Conservation (phyloP, 2,888 invertebrate species). For the Epistrophe eligans region DNA sequence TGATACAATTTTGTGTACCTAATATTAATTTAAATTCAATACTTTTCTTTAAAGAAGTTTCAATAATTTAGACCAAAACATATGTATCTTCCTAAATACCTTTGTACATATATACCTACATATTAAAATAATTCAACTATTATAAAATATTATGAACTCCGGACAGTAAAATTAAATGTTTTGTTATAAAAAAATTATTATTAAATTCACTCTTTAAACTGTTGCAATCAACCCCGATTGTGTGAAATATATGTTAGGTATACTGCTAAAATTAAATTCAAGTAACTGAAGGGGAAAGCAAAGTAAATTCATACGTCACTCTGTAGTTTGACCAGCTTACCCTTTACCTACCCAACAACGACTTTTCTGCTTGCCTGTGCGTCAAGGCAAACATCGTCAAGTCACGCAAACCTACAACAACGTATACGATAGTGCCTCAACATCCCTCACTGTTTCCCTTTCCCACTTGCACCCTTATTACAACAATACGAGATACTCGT, state of each 20-base stretch:
- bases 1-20: too few relatives aligned
- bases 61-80: too few relatives aligned
- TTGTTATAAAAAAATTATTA: background rate
- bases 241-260: background rate
- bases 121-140: too few relatives aligned
- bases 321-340: background rate
- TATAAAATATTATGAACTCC: too few relatives aligned
- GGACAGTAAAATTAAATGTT: too few relatives aligned
- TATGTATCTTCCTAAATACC: too few relatives aligned
- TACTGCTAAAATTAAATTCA: background rate
- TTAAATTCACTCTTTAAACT: background rate
- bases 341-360: conserved; percentile 9
- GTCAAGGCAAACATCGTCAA: conserved; percentile 41
- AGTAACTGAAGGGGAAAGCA: background rate
- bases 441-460: background rate
- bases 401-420: conserved; percentile 61
- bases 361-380: conserved; percentile 40
- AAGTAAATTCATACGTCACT: background rate
- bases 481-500: background rate
- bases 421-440: background rate
- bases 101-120: too few relatives aligned
- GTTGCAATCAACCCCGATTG: background rate
- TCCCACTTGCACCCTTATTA: conserved; percentile 1
- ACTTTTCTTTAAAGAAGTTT: too few relatives aligned
- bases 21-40: too few relatives aligned